Conservation (phyloP, 2,797 vertebrate species). For the Crypturellus tataupa region DNA sequence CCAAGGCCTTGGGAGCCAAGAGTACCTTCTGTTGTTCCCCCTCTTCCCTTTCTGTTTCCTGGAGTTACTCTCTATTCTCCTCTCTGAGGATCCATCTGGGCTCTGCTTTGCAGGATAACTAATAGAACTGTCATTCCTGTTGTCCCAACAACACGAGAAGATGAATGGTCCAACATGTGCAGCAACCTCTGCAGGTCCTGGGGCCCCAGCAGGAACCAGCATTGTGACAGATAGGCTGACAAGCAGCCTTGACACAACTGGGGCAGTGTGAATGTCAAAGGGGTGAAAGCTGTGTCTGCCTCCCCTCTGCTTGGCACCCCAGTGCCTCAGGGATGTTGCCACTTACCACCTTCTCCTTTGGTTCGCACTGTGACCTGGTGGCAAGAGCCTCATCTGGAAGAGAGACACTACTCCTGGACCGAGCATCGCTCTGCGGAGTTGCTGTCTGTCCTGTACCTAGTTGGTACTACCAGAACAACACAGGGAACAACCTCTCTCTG, state of each 20-base stretch:
- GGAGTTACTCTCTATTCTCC: background rate
- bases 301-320: background rate
- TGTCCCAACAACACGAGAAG: constrained; percentile 62
- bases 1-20: background rate
- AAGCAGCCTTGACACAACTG: constrained; percentile 68
- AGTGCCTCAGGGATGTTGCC: background rate
- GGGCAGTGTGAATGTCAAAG: background rate
- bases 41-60: background rate
- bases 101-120: constrained; percentile 74
- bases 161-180: constrained; percentile 73
- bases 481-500: background rate
- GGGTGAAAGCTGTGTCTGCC: background rate
- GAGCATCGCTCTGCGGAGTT: background rate
- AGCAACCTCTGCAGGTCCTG: constrained; percentile 63
- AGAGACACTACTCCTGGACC: background rate
- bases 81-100: constrained; percentile 27
- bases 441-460: constrained; percentile 45
- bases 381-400: background rate
- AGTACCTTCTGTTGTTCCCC: background rate
- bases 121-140: constrained; percentile 76
- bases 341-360: background rate
- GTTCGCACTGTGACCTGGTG: background rate
- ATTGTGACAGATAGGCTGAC: constrained; percentile 73
- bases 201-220: constrained; percentile 67
- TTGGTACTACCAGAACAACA: background rate